A percentile compares a stretch with the other conserved stretches of the same genome.
Evolutionary conservation across 2,888 invertebrate genomes (phyloP).

Genomic region (Drosophila multiciliata): DNA sequence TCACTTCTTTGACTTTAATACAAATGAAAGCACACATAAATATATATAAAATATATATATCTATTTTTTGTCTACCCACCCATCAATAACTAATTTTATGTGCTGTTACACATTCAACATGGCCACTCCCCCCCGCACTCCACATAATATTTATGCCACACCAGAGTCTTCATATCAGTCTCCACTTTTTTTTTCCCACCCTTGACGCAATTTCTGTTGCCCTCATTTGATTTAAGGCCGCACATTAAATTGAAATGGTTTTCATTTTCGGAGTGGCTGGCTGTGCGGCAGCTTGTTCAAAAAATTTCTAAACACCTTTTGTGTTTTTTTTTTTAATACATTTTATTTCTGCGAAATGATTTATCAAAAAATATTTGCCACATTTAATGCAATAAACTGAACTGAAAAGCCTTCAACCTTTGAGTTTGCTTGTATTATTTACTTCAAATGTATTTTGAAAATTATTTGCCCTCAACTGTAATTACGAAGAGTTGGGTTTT

Average conservation of each 20-base stretch:
- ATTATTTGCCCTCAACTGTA: conserved; percentile 14
- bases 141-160: conserved; percentile 14
- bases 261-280: conserved; percentile 1
- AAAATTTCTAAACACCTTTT: conserved; percentile 43
- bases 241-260: conserved; percentile 60
- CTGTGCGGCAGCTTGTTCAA: conserved; percentile 48
- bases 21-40: conserved; percentile 46
- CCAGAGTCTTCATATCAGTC: conserved; percentile 2
- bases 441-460: conserved; percentile 9
- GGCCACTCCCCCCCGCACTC: not conserved
- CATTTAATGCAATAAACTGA: conserved; percentile 46
- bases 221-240: conserved; percentile 69
- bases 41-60: conserved; percentile 40
- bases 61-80: conserved; percentile 35
- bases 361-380: conserved; percentile 71
- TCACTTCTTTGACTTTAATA: conserved; percentile 16
- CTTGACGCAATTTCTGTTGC: conserved; percentile 19
- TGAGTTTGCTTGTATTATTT: conserved; percentile 29
- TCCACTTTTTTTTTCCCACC: conserved; percentile 38
- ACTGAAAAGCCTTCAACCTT: conserved; percentile 35
- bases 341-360: conserved; percentile 42
- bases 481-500: conserved; percentile 24
- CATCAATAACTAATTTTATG: conserved; percentile 62
- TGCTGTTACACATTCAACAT: conserved; percentile 20
- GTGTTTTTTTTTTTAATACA: not conserved